Evolutionary conservation across 2,113 vertebrate genomes (phyloP).

Genomic region (Oceanodroma tethys): DNA sequence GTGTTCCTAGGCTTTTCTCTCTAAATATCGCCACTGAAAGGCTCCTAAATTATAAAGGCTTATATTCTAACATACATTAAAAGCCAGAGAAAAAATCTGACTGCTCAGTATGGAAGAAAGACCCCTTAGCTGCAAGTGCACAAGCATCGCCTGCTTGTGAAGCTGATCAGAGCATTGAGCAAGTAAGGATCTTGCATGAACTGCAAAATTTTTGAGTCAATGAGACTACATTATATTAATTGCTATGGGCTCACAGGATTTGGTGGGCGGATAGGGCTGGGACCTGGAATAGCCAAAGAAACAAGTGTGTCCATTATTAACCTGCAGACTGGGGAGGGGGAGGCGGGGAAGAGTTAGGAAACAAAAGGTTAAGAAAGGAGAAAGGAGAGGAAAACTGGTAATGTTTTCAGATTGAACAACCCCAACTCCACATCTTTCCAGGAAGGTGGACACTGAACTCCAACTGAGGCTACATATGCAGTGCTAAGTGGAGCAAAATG

Average conservation of each 20-base stretch:
- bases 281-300: neutral
- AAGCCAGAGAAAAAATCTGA: neutral
- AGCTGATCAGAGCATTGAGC: neutral
- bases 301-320: accelerated
- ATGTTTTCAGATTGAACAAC: neutral
- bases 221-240: neutral
- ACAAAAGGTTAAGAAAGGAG: neutral
- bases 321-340: neutral
- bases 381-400: neutral
- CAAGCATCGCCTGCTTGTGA: neutral
- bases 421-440: neutral
- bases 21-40: neutral
- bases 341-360: neutral
- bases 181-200: neutral
- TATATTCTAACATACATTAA: neutral
- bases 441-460: neutral
- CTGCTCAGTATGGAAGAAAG: neutral
- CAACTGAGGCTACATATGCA: neutral
- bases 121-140: neutral
- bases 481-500: neutral
- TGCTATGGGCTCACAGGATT: accelerated
- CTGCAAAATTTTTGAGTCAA: neutral
- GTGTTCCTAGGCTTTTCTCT: neutral
- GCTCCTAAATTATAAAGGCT: neutral
- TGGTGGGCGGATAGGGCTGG: neutral